A percentile compares a stretch with the other conserved stretches of the same genome.
Conservation (phyloP, 2,888 invertebrate species). For the Mactromeris polynyma region DNA sequence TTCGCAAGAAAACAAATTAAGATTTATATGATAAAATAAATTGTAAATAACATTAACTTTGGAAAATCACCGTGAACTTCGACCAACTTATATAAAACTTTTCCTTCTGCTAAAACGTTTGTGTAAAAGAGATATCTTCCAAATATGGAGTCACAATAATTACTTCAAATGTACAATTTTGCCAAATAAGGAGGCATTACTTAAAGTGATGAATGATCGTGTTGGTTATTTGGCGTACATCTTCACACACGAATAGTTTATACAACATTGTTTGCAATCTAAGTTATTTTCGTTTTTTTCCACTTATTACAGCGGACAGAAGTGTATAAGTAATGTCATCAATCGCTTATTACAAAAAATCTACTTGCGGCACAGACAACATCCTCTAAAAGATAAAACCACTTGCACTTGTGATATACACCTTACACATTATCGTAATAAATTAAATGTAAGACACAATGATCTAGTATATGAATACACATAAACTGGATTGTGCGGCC, state of each 20-base stretch:
- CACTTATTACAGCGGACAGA: too few species aligned
- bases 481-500: background rate
- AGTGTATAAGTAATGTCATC: too few species aligned
- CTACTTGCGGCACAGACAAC: too few species aligned
- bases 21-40: too few species aligned
- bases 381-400: too few species aligned
- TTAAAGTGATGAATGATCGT: background rate
- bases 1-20: too few species aligned
- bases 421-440: too few species aligned
- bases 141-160: background rate
- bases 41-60: background rate
- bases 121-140: background rate
- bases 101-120: background rate
- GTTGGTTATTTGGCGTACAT: background rate
- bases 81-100: background rate
- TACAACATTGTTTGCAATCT: background rate
- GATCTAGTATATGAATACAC: too few species aligned
- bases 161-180: background rate
- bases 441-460: too few species aligned
- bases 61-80: constrained; percentile 4
- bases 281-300: background rate
- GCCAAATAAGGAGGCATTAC: background rate
- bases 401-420: too few species aligned
- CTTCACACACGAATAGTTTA: background rate
- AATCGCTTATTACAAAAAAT: too few species aligned